Evolutionary conservation across 2,113 vertebrate genomes (phyloP), one percentile per base, ranked within the genome.

Genomic region (Stegastes partitus): DNA sequence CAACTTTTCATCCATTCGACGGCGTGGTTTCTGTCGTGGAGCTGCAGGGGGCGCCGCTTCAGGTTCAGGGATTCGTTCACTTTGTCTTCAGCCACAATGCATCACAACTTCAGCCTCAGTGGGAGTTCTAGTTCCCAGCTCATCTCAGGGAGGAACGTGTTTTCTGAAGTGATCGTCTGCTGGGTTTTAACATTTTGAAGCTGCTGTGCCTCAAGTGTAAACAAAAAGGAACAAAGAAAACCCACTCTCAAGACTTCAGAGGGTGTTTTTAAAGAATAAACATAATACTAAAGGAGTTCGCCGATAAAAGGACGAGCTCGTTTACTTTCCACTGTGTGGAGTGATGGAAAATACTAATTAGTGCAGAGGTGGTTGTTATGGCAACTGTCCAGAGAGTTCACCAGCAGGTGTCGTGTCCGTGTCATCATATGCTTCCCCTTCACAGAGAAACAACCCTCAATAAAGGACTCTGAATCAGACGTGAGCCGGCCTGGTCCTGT

Each of bases 271-370:
- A n/a, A n/a, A n/a, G 31, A 34, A 34, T 9, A 34, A 34, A 34
- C 10, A 2, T 34, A 9, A 34, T 34, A 34, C 31, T 34, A 10
- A 34, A 34, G 31, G 26, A 28, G 26, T 28, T 28, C 5, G 26
- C 26, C 5, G 31, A 34, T 9, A 34, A 1, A 18, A 47, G 18
- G 45, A 47, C 34, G 25, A 68, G 54, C 53, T 18, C 3, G 3
- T 45, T 44, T 39, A 25, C 44, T 79, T 76, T 82, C 86, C 83
- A 84, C 86, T 63, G 71, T 85, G 87, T 81, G 80, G 79, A 78
- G 54, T 83, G 79, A 51, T 26, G 74, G 9, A 61, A 75, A 45
- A 9, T n/a, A 55, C 11, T 22, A 26, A 28, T 78, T 23, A 74
- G 2, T 18, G n/a, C 18, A 25, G 28, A 62, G 15, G n/a, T 28